Percentiles rank a stretch among this genome's conserved stretches.
Evolutionary conservation across 2,113 vertebrate genomes (phyloP).

Genomic region (Vimba vimba): DNA sequence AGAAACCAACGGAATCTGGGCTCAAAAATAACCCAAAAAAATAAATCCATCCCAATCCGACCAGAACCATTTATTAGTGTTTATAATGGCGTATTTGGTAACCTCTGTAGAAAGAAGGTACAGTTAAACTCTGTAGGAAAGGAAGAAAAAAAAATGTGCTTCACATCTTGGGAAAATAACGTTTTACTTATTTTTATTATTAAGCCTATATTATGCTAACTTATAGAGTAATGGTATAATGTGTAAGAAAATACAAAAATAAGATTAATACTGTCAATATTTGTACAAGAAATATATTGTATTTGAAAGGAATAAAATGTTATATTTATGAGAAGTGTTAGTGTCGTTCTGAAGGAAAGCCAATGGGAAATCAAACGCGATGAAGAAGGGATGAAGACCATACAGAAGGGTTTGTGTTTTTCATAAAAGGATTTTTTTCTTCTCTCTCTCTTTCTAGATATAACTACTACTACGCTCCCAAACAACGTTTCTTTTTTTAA

Average conservation of each 20-base stretch:
- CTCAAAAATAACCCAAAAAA: conserved; percentile 48
- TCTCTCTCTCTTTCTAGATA: conserved; percentile 63
- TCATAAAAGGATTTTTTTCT: conserved; percentile 75
- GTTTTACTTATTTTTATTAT: conserved; percentile 74
- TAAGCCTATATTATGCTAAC: conserved; percentile 84
- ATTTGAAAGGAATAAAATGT: conserved; percentile 79
- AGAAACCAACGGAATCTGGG: conserved; percentile 80
- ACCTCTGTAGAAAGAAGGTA: conserved; percentile 83
- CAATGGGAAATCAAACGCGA: conserved; percentile 79
- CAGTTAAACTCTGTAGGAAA: conserved; percentile 86
- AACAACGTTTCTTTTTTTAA: conserved; percentile 53
- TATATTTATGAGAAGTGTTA: conserved; percentile 78
- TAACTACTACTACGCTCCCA: conserved; percentile 68
- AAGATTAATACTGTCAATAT: conserved; percentile 99
- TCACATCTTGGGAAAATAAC: conserved; percentile 79
- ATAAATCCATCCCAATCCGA: conserved; percentile 65
- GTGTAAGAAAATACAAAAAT: conserved; percentile 99
- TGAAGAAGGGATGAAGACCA: conserved; percentile 78
- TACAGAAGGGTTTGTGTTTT: conserved; percentile 76
- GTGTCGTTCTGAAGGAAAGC: conserved; percentile 73
- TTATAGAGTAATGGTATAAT: conserved; percentile 97
- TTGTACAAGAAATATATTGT: conserved; percentile 97
- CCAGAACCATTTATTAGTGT: conserved; percentile 81
- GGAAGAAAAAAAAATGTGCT: conserved; percentile 83
- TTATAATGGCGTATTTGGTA: conserved; percentile 88